Percentiles rank a stretch among this genome's conserved stretches.
Conservation (phyloP, 2,113 vertebrate species). For the Gasterosteus nipponicus region DNA sequence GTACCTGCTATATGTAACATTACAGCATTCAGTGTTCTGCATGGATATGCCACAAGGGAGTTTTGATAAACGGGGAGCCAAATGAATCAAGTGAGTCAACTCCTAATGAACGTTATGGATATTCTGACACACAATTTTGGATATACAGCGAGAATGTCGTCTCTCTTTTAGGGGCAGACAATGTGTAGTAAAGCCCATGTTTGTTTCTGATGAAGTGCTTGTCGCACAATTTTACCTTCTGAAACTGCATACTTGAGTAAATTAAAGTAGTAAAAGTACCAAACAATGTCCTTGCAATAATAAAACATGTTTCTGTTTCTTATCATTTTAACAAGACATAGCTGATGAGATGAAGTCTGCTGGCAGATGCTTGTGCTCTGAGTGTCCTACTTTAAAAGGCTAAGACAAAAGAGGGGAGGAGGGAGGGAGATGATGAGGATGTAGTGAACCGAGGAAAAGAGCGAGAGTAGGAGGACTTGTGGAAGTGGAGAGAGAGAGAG, state of each 20-base stretch:
- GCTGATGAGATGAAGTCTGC: background rate
- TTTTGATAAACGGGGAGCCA: too few relatives aligned
- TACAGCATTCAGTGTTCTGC: background rate
- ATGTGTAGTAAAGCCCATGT: background rate
- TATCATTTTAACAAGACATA: background rate
- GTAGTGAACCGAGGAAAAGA: constrained; percentile 2
- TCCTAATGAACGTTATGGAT: too few relatives aligned
- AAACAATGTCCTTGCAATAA: background rate
- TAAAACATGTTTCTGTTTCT: background rate
- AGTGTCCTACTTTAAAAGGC: constrained; percentile 11
- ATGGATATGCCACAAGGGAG: too few relatives aligned
- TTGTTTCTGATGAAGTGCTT: background rate
- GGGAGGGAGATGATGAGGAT: background rate
- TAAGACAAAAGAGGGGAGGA: constrained; percentile 4
- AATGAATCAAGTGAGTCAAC: too few relatives aligned
- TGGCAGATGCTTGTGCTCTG: background rate
- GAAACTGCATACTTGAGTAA: too few relatives aligned
- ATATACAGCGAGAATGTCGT: background rate
- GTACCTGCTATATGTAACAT: background rate
- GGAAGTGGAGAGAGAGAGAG: background rate
- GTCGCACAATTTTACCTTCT: background rate
- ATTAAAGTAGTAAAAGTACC: too few relatives aligned
- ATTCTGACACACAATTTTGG: background rate
- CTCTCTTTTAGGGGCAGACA: background rate
- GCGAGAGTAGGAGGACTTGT: constrained; percentile 7